phyloP scores from a whole-genome alignment of 2,797 vertebrate genomes.

The Pipistrellus pygmaeus region DNA sequence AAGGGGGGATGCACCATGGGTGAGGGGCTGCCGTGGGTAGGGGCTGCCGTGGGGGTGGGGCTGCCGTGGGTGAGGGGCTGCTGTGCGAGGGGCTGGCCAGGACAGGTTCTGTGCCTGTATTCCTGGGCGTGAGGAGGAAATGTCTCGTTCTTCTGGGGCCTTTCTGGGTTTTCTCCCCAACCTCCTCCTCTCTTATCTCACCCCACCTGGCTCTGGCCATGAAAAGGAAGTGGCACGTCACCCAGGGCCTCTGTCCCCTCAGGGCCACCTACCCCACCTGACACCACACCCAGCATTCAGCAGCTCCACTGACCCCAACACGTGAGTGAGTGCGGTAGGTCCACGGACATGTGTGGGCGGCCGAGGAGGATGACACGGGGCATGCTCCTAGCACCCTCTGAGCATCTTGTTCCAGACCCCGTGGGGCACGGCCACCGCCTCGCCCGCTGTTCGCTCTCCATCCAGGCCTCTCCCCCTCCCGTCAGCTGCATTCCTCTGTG shows the following conservation, averaged over 20 bases:
- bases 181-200: neutral
- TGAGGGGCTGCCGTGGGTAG: too few relatives aligned
- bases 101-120: neutral
- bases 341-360: neutral
- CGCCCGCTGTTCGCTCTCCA: accelerated
- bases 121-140: neutral
- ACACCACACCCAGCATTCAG: neutral
- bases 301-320: neutral
- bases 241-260: neutral
- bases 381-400: neutral
- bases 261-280: neutral
- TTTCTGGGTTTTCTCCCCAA: neutral
- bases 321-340: neutral
- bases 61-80: too few relatives aligned
- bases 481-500: accelerated
- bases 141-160: neutral
- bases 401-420: neutral
- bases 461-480: too few relatives aligned
- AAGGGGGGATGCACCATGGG: accelerated
- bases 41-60: too few relatives aligned
- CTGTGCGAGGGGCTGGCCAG: accelerated
- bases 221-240: accelerated
- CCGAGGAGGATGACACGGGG: accelerated
- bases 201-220: neutral
- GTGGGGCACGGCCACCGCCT: accelerated